Conservation (phyloP, 2,113 vertebrate species). For the Limanda limanda region DNA sequence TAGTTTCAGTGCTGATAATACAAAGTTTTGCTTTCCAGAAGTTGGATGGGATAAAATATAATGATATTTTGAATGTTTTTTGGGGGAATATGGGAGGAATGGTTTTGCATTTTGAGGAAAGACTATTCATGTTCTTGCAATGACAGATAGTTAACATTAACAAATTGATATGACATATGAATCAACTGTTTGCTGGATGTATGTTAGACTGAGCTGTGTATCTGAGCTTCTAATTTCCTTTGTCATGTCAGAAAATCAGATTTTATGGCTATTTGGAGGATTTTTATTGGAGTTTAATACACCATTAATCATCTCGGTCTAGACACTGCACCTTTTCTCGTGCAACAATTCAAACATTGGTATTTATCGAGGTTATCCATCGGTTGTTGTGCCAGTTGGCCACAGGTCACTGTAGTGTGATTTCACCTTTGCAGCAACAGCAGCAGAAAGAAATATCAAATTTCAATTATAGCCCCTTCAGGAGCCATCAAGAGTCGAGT, state of each 20-base stretch:
- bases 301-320: not conserved
- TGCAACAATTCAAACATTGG: not conserved
- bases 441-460: slow-evolving; percentile 38
- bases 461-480: slow-evolving; percentile 49
- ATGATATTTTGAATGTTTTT: too few species aligned
- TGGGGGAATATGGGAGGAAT: too few species aligned
- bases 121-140: not conserved
- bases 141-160: not conserved
- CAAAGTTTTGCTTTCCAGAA: not conserved
- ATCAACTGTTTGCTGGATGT: too few species aligned
- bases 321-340: not conserved
- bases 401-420: slow-evolving; percentile 21
- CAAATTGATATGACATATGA: too few species aligned
- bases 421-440: slow-evolving; percentile 15
- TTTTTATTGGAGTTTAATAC: not conserved
- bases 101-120: not conserved
- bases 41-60: not conserved
- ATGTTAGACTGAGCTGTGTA: too few species aligned
- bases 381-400: slow-evolving; percentile 10
- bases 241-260: not conserved
- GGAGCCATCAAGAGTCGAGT: slow-evolving; percentile 35
- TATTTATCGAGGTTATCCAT: slow-evolving; percentile 24
- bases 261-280: not conserved
- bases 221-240: not conserved
- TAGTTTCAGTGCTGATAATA: not conserved